Evolutionary conservation across 2,888 invertebrate species (phyloP).

Genomic region (Epinotia brunnichana): DNA sequence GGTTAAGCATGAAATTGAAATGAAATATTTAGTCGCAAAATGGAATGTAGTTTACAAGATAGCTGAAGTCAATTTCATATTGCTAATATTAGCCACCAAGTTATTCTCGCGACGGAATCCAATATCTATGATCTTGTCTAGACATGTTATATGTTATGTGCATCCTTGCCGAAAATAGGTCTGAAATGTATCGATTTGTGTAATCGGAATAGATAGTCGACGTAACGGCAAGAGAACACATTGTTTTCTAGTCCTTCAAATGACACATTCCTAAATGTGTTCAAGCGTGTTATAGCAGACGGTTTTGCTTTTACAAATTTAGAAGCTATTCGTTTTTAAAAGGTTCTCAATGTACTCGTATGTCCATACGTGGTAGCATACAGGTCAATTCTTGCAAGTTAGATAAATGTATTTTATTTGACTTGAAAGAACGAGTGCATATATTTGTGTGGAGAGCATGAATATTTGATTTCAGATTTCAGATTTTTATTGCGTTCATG

Average conservation of each 20-base stretch:
- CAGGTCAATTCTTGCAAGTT: no score
- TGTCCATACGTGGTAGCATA: no score
- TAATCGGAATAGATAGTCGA: constrained; percentile 11
- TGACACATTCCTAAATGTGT: not conserved
- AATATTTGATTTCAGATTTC: no score
- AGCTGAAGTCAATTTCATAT: not conserved
- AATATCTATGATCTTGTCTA: constrained; percentile 13
- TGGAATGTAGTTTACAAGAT: not conserved
- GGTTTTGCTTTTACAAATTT: no score
- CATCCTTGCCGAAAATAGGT: constrained; percentile 16
- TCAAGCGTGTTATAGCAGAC: not conserved
- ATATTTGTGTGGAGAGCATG: no score
- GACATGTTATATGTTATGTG: constrained; percentile 30
- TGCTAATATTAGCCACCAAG: constrained; percentile 5
- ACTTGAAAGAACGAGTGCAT: no score
- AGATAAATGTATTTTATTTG: no score
- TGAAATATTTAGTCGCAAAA: not conserved
- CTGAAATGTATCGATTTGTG: constrained; percentile 25
- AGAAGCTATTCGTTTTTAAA: no score
- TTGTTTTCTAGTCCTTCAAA: not conserved
- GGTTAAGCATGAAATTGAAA: no score
- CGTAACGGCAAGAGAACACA: not conserved
- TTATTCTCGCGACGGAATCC: not conserved
- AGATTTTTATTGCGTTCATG: no score
- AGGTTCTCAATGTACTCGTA: no score